phyloP scores from a whole-genome alignment of 2,113 vertebrate genomes.

The Varanus salvator region DNA sequence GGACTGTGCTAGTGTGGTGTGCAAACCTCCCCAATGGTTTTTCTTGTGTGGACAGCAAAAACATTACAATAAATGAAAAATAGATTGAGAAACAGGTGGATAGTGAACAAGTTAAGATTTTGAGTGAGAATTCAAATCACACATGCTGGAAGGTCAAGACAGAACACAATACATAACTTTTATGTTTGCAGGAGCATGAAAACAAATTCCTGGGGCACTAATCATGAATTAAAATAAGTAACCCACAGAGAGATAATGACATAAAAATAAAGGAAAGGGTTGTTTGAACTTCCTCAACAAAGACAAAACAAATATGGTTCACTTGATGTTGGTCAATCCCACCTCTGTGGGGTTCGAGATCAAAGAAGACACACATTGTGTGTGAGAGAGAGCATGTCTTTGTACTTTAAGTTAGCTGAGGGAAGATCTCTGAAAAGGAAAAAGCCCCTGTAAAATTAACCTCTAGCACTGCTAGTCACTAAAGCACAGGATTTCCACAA shows the following conservation, averaged over 20 bases:
- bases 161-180: background rate
- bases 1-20: no score
- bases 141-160: background rate
- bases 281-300: slow-evolving; percentile 13
- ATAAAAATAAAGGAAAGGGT: slow-evolving; percentile 3
- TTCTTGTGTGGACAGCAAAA: background rate
- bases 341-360: background rate
- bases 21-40: no score
- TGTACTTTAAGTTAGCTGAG: background rate
- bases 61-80: background rate
- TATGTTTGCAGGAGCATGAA: background rate
- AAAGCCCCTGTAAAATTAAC: background rate
- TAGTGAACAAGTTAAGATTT: background rate
- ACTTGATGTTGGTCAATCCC: slow-evolving; percentile 11
- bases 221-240: slow-evolving; percentile 6
- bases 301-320: slow-evolving; percentile 19
- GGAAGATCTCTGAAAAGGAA: background rate
- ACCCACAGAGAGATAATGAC: slow-evolving; percentile 14
- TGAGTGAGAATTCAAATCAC: background rate
- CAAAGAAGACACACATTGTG: background rate
- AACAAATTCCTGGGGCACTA: background rate
- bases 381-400: background rate
- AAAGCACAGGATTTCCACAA: background rate
- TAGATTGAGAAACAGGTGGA: background rate
- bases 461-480: background rate